phyloP scores from a whole-genome alignment of 2,113 vertebrate species.

The Heloderma charlesbogerti region DNA sequence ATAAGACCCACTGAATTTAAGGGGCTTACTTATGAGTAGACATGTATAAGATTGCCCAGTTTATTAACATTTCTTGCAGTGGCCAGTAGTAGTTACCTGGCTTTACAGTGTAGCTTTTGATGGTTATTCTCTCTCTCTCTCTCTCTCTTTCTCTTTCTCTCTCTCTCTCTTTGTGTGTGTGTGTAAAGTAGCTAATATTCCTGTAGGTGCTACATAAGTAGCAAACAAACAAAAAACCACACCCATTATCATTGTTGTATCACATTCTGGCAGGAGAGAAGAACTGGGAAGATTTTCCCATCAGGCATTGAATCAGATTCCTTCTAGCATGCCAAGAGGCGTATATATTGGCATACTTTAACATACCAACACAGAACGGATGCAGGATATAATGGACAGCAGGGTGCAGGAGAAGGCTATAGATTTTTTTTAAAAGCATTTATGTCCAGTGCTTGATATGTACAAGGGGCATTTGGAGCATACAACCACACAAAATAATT shows the following conservation, averaged over 20 bases:
- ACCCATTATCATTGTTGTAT: background rate
- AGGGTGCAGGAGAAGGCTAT: background rate
- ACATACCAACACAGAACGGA: background rate
- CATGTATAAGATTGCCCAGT: background rate
- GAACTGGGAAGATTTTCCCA: background rate
- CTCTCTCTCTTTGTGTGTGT: background rate
- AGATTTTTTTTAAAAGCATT: too few species aligned
- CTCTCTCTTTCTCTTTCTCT: background rate
- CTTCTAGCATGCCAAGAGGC: background rate
- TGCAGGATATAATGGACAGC: background rate
- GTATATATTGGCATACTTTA: background rate
- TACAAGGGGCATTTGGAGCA: background rate
- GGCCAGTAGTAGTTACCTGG: background rate
- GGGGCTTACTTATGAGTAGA: too few species aligned
- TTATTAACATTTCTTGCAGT: background rate
- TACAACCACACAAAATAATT: background rate
- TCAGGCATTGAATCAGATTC: background rate
- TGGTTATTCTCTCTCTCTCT: background rate
- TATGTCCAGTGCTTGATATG: background rate
- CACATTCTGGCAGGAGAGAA: background rate
- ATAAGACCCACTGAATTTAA: too few species aligned
- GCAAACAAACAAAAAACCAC: background rate
- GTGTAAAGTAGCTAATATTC: background rate
- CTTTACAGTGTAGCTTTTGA: background rate
- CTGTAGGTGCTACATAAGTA: background rate